Conservation (phyloP, 2,113 vertebrate genomes). For the Hemicordylus capensis region DNA sequence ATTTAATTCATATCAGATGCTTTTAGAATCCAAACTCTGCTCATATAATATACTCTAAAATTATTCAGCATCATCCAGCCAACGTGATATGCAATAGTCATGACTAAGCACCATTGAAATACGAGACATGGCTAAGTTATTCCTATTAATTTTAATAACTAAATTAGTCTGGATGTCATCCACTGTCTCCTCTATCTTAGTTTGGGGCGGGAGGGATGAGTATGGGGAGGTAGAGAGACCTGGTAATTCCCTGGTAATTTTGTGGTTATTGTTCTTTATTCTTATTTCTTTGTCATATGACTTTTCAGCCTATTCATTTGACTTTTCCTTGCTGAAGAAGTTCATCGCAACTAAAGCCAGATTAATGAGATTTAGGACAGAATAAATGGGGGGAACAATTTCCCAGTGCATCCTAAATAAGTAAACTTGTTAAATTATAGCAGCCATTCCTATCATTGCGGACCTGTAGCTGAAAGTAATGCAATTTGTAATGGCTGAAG, state of each 20-base stretch:
- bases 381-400: constrained; percentile 15
- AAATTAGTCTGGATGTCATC: no score
- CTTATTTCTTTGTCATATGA: background rate
- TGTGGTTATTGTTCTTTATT: background rate
- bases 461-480: constrained; percentile 26
- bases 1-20: fast-evolving
- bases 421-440: constrained; percentile 40
- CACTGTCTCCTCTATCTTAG: background rate
- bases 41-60: background rate
- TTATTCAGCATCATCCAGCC: no score
- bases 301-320: no score
- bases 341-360: background rate
- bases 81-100: no score
- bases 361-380: constrained; percentile 37
- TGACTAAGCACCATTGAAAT: no score
- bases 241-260: background rate
- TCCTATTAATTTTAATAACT: no score
- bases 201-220: background rate
- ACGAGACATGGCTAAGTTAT: no score
- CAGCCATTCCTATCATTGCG: constrained; percentile 35
- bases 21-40: background rate
- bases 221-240: fast-evolving
- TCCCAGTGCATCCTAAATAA: background rate
- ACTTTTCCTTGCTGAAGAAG: background rate
- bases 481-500: constrained; percentile 45